These are phyloP conservation scores for Drosophila eohydei DNA, from an alignment of 2,888 invertebrate species.

Conservation along the genomic window DNA sequence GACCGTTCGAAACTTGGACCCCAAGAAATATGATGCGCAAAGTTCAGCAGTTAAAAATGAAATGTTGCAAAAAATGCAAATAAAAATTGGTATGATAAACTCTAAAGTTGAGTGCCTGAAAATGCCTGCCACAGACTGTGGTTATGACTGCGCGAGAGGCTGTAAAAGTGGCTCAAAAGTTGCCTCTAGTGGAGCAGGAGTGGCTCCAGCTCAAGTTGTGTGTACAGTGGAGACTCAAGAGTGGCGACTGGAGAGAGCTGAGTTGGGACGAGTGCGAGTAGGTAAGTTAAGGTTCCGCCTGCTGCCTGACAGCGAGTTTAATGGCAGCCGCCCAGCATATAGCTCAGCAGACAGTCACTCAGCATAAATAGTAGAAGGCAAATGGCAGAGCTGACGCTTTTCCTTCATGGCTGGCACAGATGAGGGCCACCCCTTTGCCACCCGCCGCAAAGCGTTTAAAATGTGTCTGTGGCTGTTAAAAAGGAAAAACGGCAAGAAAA, in stretches of 20 bases:
- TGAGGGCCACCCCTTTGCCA: conserved; percentile 23
- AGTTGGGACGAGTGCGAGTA: conserved; percentile 19
- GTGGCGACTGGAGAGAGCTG: conserved; percentile 5
- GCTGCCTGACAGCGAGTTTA: conserved; percentile 29
- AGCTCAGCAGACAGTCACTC: conserved; percentile 64
- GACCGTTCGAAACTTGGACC: conserved; percentile 32
- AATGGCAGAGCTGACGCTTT: conserved; percentile 38
- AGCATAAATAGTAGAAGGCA: conserved; percentile 61
- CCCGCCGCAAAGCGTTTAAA: conserved; percentile 49
- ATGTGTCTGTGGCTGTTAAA: conserved; percentile 53
- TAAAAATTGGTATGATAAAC: conserved; percentile 60
- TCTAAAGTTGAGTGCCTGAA: conserved; percentile 32
- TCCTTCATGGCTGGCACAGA: conserved; percentile 6
- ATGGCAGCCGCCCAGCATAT: conserved; percentile 40
- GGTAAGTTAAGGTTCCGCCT: conserved; percentile 6
- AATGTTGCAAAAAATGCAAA: conserved; percentile 73
- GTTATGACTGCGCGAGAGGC: conserved; percentile 56
- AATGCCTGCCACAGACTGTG: conserved; percentile 29
- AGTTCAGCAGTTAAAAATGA: conserved; percentile 80
- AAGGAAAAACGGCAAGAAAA: conserved; percentile 13
- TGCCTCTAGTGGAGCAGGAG: conserved; percentile 23
- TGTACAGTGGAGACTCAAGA: conserved; percentile 19
- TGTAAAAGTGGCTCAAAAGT: conserved; percentile 55
- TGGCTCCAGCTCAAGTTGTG: conserved; percentile 41
- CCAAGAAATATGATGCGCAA: conserved; percentile 66